Conservation (phyloP, 2,797 vertebrate genomes). For the Melanogrammus aeglefinus region DNA sequence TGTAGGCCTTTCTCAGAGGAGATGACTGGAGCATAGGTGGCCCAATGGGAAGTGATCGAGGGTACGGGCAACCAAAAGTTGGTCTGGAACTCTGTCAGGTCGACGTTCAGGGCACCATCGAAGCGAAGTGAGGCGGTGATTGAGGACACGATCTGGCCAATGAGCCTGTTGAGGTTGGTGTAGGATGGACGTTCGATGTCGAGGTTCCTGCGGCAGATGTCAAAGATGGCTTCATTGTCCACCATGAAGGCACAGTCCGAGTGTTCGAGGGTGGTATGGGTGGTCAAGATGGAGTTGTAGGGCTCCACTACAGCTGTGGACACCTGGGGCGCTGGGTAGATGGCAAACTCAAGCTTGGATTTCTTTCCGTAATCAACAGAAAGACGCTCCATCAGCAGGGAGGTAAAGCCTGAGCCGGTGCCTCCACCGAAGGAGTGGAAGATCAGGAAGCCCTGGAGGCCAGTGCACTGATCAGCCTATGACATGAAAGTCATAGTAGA, state of each 20-base stretch:
- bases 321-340: slow-evolving; percentile 79
- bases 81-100: slow-evolving; percentile 45
- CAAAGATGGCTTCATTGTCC: slow-evolving; percentile 80
- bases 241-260: slow-evolving; percentile 83
- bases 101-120: slow-evolving; percentile 43
- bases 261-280: slow-evolving; percentile 79
- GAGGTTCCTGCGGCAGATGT: slow-evolving; percentile 79
- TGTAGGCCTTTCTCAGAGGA: slow-evolving; percentile 18
- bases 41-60: slow-evolving; percentile 45
- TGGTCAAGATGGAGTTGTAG: slow-evolving; percentile 80
- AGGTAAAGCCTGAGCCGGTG: slow-evolving; percentile 81
- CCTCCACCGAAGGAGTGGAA: slow-evolving; percentile 76
- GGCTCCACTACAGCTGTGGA: slow-evolving; percentile 81
- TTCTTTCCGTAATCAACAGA: slow-evolving; percentile 84
- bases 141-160: slow-evolving; percentile 37
- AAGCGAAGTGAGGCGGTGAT: slow-evolving; percentile 43
- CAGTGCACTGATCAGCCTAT: slow-evolving; percentile 78
- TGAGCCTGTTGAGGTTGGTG: slow-evolving; percentile 64
- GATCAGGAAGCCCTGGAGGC: slow-evolving; percentile 75
- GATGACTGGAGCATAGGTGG: slow-evolving; percentile 33
- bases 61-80: slow-evolving; percentile 46
- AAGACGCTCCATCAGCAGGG: slow-evolving; percentile 80
- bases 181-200: slow-evolving; percentile 78
- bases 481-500: neutral
- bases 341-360: slow-evolving; percentile 79